Percentiles rank a stretch among this genome's conserved stretches.
phyloP scores from a whole-genome alignment of 2,797 vertebrate species.

The Alfaro cultratus region DNA sequence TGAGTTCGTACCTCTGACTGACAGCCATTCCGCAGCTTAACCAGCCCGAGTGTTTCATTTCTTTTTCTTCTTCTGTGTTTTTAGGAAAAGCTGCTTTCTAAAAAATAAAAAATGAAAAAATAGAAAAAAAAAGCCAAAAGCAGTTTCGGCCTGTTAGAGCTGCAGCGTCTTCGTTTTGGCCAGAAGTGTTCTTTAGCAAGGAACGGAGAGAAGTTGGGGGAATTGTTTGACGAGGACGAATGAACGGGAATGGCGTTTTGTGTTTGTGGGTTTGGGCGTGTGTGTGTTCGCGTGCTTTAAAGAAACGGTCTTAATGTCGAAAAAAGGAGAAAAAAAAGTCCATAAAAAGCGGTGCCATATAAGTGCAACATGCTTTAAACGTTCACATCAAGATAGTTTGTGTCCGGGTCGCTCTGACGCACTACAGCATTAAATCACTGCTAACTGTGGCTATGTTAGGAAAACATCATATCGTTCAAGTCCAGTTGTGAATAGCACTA shows the following conservation, averaged over 20 bases:
- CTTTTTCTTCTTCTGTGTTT: conserved; percentile 13
- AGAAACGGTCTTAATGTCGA: conserved; percentile 15
- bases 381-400: conserved; percentile 47
- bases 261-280: conserved; percentile 13
- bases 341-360: conserved; percentile 69
- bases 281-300: too few relatives aligned
- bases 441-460: conserved; percentile 58
- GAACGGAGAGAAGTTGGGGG: conserved; percentile 17
- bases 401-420: conserved; percentile 53
- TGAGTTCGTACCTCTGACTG: conserved; percentile 70
- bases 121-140: background rate
- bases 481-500: conserved; percentile 74
- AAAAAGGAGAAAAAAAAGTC: background rate
- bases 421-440: conserved; percentile 62
- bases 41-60: conserved; percentile 36
- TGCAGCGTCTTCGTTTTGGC: conserved; percentile 39
- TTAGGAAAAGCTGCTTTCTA: background rate
- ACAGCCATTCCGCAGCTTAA: conserved; percentile 54
- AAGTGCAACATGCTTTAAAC: conserved; percentile 54
- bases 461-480: conserved; percentile 41
- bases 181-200: conserved; percentile 41
- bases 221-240: conserved; percentile 36
- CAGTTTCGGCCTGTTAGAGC: background rate
- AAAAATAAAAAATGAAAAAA: background rate
- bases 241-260: conserved; percentile 28